phyloP scores from a whole-genome alignment of 2,888 invertebrate genomes.

The Caprella mutica region DNA sequence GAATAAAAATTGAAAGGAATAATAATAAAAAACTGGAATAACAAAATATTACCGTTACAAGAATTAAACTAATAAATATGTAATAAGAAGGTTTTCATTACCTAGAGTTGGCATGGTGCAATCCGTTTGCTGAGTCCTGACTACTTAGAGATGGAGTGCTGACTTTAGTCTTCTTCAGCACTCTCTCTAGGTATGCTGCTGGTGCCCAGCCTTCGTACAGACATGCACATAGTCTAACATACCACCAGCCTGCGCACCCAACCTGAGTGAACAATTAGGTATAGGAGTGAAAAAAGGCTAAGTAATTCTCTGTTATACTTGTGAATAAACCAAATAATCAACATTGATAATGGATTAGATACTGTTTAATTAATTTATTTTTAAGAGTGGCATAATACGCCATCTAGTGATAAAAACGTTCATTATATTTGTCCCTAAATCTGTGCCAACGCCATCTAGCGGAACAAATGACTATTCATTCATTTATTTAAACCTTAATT shows the following conservation, averaged over 20 bases:
- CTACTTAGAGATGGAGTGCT: slow-evolving; percentile 34
- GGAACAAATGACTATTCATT: too few relatives aligned
- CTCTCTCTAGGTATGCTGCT: slow-evolving; percentile 68
- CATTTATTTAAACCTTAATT: too few relatives aligned
- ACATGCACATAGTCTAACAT: slow-evolving; percentile 57
- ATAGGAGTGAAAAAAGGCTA: too few relatives aligned
- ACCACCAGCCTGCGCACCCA: slow-evolving; percentile 95
- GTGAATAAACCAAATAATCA: too few relatives aligned
- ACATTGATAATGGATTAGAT: too few relatives aligned
- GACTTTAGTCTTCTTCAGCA: slow-evolving; percentile 31
- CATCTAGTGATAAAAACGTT: too few relatives aligned
- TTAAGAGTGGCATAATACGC: too few relatives aligned
- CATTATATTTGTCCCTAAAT: too few relatives aligned
- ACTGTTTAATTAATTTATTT: too few relatives aligned
- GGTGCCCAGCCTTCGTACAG: slow-evolving; percentile 86
- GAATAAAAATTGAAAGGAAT: background rate
- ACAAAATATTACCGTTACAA: background rate
- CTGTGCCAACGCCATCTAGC: too few relatives aligned
- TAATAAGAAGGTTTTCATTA: background rate
- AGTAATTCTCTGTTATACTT: too few relatives aligned
- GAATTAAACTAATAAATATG: background rate
- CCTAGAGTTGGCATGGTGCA: slow-evolving; percentile 32
- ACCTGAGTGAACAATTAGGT: too few relatives aligned
- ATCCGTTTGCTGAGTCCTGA: slow-evolving; percentile 29
- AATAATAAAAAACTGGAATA: background rate